Conservation (phyloP, 2,113 vertebrate genomes). For the Carettochelys insculpta region DNA sequence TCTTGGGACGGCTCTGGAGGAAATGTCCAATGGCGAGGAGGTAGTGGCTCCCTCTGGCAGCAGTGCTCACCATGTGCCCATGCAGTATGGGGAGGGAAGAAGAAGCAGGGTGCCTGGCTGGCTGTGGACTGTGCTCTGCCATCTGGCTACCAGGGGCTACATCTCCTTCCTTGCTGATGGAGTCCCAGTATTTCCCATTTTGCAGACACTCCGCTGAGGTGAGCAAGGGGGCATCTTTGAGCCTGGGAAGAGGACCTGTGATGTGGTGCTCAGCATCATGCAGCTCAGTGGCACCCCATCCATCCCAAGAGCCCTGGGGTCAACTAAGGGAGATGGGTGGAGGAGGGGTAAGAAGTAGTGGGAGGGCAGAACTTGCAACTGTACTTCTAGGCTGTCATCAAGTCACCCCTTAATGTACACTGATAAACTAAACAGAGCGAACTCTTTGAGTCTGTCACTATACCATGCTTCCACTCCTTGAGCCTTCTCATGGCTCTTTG, state of each 20-base stretch:
- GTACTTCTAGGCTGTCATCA: too few species aligned
- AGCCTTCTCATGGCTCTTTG: too few species aligned
- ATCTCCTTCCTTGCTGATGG: not conserved
- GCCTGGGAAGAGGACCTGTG: constrained; percentile 84
- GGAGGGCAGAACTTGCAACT: too few species aligned
- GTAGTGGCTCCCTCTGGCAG: not conserved
- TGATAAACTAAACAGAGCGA: too few species aligned
- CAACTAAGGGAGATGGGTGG: constrained; percentile 76
- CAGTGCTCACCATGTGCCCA: too few species aligned
- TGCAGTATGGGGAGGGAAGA: not conserved
- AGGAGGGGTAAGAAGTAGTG: constrained; percentile 24
- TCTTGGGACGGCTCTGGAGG: not conserved
- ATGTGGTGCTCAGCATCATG: constrained; percentile 79
- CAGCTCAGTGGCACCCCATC: constrained; percentile 83
- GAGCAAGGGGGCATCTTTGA: constrained; percentile 81
- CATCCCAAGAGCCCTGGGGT: constrained; percentile 65
- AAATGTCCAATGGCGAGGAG: not conserved
- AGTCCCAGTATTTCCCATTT: not conserved
- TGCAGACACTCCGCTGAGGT: not conserved
- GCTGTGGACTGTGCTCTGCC: not conserved
- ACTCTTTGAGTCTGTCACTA: too few species aligned
- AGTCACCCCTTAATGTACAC: too few species aligned
- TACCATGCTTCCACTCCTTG: too few species aligned
- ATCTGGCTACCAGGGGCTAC: too few species aligned
- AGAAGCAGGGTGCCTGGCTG: not conserved